Evolutionary conservation across 1,140 invertebrate species (phyloP).

Genomic region (Ptiloglossa arizonensis): DNA sequence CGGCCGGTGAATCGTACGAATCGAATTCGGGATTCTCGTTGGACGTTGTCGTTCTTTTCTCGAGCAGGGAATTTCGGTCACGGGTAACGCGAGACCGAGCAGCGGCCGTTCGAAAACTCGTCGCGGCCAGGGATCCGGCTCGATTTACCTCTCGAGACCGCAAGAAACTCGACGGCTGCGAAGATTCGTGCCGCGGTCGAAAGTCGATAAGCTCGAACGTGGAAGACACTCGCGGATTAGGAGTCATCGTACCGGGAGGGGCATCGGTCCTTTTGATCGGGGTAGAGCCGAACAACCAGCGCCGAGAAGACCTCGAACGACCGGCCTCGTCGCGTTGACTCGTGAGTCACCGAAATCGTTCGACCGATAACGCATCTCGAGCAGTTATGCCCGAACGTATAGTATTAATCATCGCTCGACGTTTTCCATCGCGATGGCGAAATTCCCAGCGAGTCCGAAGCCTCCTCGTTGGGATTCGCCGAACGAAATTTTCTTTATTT

Average conservation of each 20-base stretch:
- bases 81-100: constrained; percentile 43
- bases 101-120: constrained; percentile 25
- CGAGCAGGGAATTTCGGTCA: constrained; percentile 46
- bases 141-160: constrained; percentile 56
- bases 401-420: too few species aligned
- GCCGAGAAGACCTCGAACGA: too few species aligned
- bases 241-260: constrained; percentile 24
- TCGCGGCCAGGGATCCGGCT: constrained; percentile 48
- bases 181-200: constrained; percentile 35
- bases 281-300: too few species aligned
- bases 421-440: too few species aligned
- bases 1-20: constrained; percentile 12
- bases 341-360: not conserved
- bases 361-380: not conserved
- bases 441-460: too few species aligned
- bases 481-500: too few species aligned
- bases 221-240: constrained; percentile 30
- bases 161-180: constrained; percentile 51
- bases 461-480: too few species aligned
- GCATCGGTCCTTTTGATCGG: constrained; percentile 25
- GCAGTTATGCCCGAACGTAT: not conserved
- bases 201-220: constrained; percentile 33
- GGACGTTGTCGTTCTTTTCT: constrained; percentile 26
- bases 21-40: constrained; percentile 29
- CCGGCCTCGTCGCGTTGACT: not conserved